Base-by-base conservation (phyloP, 2,113 vertebrate species). In the Rhinoderma darwinii region DNA sequence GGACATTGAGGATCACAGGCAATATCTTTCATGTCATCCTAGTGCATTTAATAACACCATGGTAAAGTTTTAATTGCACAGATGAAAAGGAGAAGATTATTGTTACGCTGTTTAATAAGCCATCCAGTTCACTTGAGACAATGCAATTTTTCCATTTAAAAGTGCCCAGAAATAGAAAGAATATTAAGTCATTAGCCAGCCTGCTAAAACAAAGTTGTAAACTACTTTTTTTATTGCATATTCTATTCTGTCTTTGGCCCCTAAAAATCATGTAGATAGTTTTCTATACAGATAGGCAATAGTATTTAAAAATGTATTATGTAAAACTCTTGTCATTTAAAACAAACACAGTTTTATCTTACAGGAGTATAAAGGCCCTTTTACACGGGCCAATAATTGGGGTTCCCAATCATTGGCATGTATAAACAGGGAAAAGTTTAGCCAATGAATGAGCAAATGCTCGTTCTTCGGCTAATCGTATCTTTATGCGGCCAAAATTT, bases 11-110 rank as follows among this genome's bases (percentile, higher is more conserved):
- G 73, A 76, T 84, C 83, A 84, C 54, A 84, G 54, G 15, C 51
- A 59, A 76, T 84, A 56, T 74, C 83, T 74, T 84, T 84, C 83
- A 84, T 74, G 83, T 59, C 50, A 74, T 43, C 50, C 70, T 75
- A 12, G 32, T 59, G 5, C 70, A 43, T 43, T 84, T 76, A 84
- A 59, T 76, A 75, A 56, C 54, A 59, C 37, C 84, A 54, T 77
- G 39, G 41, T 50, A 66, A 77, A 85, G 39, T 63, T 85, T 77
- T 77, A 77, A 85, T 85, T 77, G 73, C 54, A 37, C 41, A 47
- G 84, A 85, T 66, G 47, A 85, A 76, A 85, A 41, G 56, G 76
- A 84, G 39, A 44, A 73, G 73, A 77, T 77, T 37, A 44, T 66
- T 50, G 72, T n/a, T 15, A 47, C 59, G 37, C 37, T 61, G 73